Evolutionary conservation across 2,113 vertebrate species (phyloP), one percentile per base, ranked within the genome.

Genomic region (Heterotilapia buettikoferi): DNA sequence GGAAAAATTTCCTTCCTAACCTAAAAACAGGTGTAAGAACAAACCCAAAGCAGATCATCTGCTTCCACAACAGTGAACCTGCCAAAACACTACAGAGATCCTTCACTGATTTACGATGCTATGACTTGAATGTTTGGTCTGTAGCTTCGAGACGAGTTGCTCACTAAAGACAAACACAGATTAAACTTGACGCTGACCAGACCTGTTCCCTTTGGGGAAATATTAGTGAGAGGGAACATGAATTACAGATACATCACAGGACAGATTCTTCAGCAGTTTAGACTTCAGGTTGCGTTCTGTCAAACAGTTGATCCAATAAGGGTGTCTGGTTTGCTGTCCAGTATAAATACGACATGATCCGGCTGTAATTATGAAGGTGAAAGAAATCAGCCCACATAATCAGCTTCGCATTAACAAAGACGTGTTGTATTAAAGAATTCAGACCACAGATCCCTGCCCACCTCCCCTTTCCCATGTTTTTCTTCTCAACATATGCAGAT

Each of bases 401-500:
- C 90, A 86, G 87, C 88, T 93, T 90, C 71, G 68, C 56, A 38
- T 80, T 84, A 87, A 91, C 90, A 93, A 93, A 94, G 84, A 80
- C 78, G 86, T 47, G 3, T 66, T 88, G 83, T 91, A 24, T 78
- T 84, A 56, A 63, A 68, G 56, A 53, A 76, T 86, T 86, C 14
- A 53, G 29, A 6, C 61, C 29, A 24, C 21, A 59, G 10, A 38
- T 14, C 50, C 90, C 59, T 31, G 16, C 24, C n/a, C 26, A 29
- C 16, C 43, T 19, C 11, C 11, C 10, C 26, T 19, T 19, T 9
- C 6, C 10, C 2, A n/a, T 57, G 5, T 45, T 73, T 80, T 71
- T 53, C 53, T 54, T 43, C 29, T 76, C 38, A 45, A 76, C 33
- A 63, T 59, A 83, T 61, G n/a, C 40, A 52, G 80, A 88, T 73